Base-by-base conservation (phyloP, 2,113 vertebrate genomes). In the Lanius collurio region DNA sequence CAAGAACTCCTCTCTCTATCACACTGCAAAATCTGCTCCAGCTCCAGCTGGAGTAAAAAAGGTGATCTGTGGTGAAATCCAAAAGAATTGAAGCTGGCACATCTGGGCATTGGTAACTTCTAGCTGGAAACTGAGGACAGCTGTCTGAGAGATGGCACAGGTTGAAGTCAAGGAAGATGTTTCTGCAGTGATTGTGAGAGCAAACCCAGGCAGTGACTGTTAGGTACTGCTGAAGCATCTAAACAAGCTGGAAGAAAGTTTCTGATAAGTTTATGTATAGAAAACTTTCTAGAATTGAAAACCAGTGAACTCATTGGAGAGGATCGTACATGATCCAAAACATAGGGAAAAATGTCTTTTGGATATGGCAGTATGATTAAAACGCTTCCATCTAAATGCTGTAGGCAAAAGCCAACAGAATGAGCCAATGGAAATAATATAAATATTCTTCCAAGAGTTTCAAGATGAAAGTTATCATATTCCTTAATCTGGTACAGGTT, bases 161-260 rank as follows among this genome's bases (percentile, higher is more conserved):
- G 37, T 49, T 46, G 30, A 30, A 37, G 23, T 1, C 35, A 28
- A 4, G 28, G 35, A 30, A 64, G 49, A 8, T 20, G 41, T 53
- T n/a, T 50, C 63, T 46, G 35, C 53, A 73, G 63, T 6, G 37
- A 14, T 20, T 41, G 28, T 3, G 22, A 41, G 42, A 52, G 15
- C 0, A 0, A 84, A 15, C 18, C 14, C 1, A 0, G 4, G 0
- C 0, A 1, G 39, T 31, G 37, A 4, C 9, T 64, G 3, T 35
- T 63, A 81, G 37, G 11, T 56, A 47, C 16, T 55, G 50, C 4
- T 31, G 19, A 75, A 47, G 3, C 20, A 55, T 39, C 39, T 50
- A 23, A 81, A 57, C 7, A 28, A 33, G 21, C 14, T 11, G 28
- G 39, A 57, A 41, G 12, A 59, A 62, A 44, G 23, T 62, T 76